Evolutionary conservation across 2,113 vertebrate genomes (phyloP).

Genomic region (Acrocephalus kingi): DNA sequence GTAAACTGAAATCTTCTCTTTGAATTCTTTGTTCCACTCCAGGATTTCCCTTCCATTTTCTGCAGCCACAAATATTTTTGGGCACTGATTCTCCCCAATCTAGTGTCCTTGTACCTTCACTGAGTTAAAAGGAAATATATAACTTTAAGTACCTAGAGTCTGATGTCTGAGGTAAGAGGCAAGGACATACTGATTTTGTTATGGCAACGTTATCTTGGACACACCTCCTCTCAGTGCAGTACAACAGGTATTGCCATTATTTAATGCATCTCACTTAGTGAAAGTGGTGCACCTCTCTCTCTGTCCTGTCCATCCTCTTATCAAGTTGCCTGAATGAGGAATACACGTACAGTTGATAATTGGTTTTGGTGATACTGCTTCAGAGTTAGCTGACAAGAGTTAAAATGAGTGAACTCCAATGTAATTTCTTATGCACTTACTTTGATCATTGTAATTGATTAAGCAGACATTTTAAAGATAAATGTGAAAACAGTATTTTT

Average conservation of each 20-base stretch:
- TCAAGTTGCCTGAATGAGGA: neutral
- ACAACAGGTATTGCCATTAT: neutral
- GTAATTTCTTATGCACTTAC: slow-evolving; percentile 5
- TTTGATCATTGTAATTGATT: slow-evolving; percentile 31
- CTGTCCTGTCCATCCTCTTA: neutral
- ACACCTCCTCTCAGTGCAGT: neutral
- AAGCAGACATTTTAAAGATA: slow-evolving; percentile 21
- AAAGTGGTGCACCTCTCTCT: neutral
- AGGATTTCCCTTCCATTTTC: neutral
- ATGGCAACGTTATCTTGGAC: neutral
- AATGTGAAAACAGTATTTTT: neutral
- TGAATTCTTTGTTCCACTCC: neutral
- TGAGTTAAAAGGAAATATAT: neutral
- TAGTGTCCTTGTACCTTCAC: neutral
- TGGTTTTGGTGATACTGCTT: slow-evolving; percentile 35
- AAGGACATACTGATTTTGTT: neutral
- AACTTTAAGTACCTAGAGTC: neutral
- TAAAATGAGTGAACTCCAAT: slow-evolving; percentile 26
- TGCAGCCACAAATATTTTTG: neutral
- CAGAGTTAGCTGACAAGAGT: slow-evolving; percentile 16
- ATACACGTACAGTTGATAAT: neutral
- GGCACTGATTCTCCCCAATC: neutral
- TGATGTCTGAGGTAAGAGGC: neutral
- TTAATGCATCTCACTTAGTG: neutral
- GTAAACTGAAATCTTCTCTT: neutral